Percentiles rank a stretch among this genome's conserved stretches.
Conservation (phyloP, 1,140 invertebrate genomes). For the Nasonia vitripennis region DNA sequence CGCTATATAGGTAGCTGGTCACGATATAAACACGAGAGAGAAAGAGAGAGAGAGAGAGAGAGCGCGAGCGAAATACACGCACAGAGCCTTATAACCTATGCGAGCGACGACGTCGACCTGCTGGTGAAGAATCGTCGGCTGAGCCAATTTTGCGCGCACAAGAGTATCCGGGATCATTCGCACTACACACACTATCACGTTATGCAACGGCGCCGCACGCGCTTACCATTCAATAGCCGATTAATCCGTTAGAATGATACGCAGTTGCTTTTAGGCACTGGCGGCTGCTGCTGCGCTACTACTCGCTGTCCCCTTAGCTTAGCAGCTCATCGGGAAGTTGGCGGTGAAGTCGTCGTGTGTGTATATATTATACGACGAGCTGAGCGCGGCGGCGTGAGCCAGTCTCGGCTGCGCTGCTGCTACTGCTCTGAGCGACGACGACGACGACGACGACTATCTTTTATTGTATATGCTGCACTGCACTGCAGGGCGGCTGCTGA, state of each 20-base stretch:
- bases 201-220: constrained; percentile 47
- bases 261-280: constrained; percentile 57
- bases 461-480: neutral
- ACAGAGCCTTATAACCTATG: constrained; percentile 51
- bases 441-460: neutral
- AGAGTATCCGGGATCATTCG: neutral
- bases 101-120: neutral
- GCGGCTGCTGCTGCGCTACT: constrained; percentile 34
- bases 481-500: neutral
- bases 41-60: neutral
- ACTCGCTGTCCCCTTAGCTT: constrained; percentile 51
- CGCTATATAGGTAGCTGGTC: neutral
- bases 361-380: neutral
- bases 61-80: neutral
- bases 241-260: constrained; percentile 50
- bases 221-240: constrained; percentile 47
- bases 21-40: constrained; percentile 41
- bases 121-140: neutral
- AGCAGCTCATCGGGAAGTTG: constrained; percentile 56
- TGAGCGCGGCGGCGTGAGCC: neutral
- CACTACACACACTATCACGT: constrained; percentile 6
- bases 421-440: neutral
- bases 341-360: neutral
- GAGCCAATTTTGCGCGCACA: too few species aligned
- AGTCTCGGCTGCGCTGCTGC: neutral